Evolutionary conservation across 2,888 invertebrate genomes (phyloP), one percentile per base, ranked within the genome.

Genomic region (Sycophila texana): DNA sequence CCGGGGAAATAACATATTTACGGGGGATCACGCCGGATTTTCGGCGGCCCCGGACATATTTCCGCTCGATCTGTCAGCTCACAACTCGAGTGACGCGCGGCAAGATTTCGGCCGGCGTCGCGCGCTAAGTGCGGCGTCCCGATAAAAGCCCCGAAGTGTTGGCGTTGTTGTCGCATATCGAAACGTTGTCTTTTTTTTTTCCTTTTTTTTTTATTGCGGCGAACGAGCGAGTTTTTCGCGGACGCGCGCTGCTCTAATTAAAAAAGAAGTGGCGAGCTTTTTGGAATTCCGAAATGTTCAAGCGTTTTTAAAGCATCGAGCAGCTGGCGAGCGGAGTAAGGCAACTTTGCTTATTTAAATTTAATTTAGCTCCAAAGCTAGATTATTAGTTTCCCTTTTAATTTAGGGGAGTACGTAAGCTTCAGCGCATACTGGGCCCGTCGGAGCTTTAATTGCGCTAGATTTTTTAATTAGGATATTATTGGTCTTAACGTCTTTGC

Each of bases 1-100:
- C 83, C 73, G 22, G 84, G 85, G 83, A 85, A 83, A 84, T 85
- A 84, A 85, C 81, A 81, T 84, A 86, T 86, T 86, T 85, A 84
- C 83, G 73, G 80, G 14, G 20, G 39, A n/a, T 20, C 18, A 39
- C 55, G n/a, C 5, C 13, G 26, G 72, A n/a, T n/a, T 57, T n/a
- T 70, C 53, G 51, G 22, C 47, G 1, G 30, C 18, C 20, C n/a
- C 55, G 39, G n/a, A 18, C 53, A 12, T 55, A 16, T 61, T 60
- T 77, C 61, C 73, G 68, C 63, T 78, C 57, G 55, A 68, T 73
- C 61, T 57, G 53, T 1, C 58, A 55, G 71, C 57, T 72, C 72
- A n/a, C 39, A 26, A 30, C 20, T 16, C 22, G 76, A 55, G 53
- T 63, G 22, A 18, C 49, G 51, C 20, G 63, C 26, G 60, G 10